Percentiles rank a stretch among this genome's conserved stretches.
phyloP scores from a whole-genome alignment of 2,797 vertebrate species.

The Falco novaeseelandiae region DNA sequence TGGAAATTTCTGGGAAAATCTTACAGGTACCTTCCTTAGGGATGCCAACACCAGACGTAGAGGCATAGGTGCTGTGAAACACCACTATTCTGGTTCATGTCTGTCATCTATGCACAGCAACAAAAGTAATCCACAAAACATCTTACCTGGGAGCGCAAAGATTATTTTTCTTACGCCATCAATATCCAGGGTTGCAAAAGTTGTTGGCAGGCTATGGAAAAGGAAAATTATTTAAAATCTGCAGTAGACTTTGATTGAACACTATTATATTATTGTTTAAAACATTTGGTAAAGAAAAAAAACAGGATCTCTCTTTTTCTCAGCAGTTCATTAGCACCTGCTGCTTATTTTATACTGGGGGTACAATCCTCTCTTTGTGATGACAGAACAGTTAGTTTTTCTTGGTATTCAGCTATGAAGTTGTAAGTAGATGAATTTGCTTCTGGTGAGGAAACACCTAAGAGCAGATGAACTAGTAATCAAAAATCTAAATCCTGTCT shows the following conservation, averaged over 20 bases:
- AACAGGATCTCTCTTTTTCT: neutral
- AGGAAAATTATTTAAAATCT: conserved; percentile 28
- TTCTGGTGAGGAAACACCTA: neutral
- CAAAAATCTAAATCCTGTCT: neutral
- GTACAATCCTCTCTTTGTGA: neutral
- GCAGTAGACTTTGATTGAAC: neutral
- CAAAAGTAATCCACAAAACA: conserved; percentile 19
- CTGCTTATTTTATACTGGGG: neutral
- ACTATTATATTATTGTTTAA: neutral
- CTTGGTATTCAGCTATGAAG: neutral
- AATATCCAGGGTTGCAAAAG: conserved; percentile 97
- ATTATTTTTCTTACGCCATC: conserved; percentile 98
- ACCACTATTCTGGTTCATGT: neutral
- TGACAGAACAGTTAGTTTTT: neutral
- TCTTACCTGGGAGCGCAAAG: conserved; percentile 97
- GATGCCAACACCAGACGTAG: neutral
- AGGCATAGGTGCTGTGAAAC: neutral
- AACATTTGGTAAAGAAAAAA: neutral
- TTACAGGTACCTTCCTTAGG: neutral
- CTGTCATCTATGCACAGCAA: neutral
- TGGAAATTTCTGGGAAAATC: neutral
- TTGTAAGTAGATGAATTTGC: neutral
- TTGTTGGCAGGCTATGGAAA: conserved; percentile 91
- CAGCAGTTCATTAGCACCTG: neutral
- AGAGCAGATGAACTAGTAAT: neutral